These are phyloP conservation scores for Sebastes cheni DNA, from an alignment of 2,797 vertebrate genomes.

Conservation along the genomic window DNA sequence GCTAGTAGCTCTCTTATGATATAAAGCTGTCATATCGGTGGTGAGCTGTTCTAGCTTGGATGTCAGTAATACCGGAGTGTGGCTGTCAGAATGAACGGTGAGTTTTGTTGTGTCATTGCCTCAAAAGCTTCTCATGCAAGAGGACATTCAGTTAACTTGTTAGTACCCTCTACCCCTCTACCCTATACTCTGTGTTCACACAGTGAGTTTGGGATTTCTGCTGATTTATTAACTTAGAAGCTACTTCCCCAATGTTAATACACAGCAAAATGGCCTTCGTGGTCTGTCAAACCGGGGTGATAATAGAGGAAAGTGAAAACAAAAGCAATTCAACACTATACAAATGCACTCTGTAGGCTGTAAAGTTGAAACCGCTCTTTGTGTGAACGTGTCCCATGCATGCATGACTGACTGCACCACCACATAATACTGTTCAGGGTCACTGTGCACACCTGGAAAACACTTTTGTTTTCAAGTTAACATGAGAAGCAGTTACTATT, in stretches of 20 bases:
- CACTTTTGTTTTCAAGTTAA: not conserved
- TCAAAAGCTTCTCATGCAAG: not conserved
- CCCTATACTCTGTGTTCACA: not conserved
- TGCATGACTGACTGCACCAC: not conserved
- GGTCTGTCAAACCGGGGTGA: not conserved
- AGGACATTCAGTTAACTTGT: not conserved
- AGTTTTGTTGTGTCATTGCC: conserved; percentile 38
- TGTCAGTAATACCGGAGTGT: conserved; percentile 32
- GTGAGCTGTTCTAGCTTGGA: conserved; percentile 20
- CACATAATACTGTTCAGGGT: not conserved
- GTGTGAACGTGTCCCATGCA: not conserved
- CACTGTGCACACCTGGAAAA: not conserved
- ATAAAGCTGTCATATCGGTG: not conserved
- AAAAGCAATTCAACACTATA: not conserved
- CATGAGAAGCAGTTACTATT: not conserved
- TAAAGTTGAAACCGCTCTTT: not conserved
- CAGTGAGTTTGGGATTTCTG: not conserved
- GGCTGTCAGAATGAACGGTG: conserved; percentile 84
- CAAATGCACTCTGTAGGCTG: not conserved
- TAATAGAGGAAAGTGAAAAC: not conserved
- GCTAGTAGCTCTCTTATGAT: not conserved
- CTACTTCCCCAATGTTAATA: not conserved
- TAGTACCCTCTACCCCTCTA: too few relatives aligned
- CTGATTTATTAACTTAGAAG: not conserved
- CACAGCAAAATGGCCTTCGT: not conserved